These are phyloP conservation scores for Enteromius radiatus DNA, from an alignment of 2,797 vertebrate species.

Conservation along the genomic window DNA sequence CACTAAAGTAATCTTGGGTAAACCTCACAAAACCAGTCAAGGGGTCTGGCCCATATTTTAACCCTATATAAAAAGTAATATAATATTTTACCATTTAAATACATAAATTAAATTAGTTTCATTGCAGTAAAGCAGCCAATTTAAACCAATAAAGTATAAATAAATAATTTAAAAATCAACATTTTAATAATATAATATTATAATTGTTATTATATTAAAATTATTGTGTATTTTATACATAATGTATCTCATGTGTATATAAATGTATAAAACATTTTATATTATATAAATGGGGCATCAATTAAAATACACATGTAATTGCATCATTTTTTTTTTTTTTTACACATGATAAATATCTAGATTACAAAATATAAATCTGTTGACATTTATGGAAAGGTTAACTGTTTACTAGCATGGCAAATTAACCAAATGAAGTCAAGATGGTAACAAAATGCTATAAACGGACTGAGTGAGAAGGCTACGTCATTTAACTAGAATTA, in stretches of 20 bases:
- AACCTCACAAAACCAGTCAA: background rate
- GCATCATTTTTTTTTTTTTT: too few relatives aligned
- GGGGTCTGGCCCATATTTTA: background rate
- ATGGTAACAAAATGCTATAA: background rate
- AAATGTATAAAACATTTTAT: background rate
- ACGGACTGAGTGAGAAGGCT: background rate
- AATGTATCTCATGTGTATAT: background rate
- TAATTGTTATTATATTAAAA: background rate
- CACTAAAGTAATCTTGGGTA: background rate
- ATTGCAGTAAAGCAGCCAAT: background rate
- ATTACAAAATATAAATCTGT: background rate
- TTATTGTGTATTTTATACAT: background rate
- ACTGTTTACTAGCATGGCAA: background rate
- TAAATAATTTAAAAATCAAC: background rate
- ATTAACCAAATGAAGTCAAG: slow-evolving; percentile 3
- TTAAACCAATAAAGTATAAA: background rate
- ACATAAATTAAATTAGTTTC: background rate
- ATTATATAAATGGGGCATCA: background rate
- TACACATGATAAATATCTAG: background rate
- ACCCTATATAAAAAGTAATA: background rate
- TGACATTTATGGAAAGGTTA: background rate
- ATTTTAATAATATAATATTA: background rate
- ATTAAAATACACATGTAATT: background rate
- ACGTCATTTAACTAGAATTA: background rate
- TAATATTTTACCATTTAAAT: background rate